Evolutionary conservation across 1,140 invertebrate species (phyloP).

Genomic region (Asbolus verrucosus): DNA sequence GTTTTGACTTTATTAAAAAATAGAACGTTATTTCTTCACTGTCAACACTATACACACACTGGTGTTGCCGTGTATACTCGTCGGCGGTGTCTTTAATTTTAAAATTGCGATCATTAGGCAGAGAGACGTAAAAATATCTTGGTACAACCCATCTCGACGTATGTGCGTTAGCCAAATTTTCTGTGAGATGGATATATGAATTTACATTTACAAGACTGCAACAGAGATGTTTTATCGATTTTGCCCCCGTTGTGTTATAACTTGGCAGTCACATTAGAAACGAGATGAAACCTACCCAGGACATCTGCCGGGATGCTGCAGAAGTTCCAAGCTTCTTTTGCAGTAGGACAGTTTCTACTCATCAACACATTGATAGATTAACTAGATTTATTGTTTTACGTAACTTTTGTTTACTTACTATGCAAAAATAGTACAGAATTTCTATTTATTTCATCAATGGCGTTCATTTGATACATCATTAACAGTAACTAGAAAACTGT

Average conservation of each 20-base stretch:
- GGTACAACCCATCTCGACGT: conserved; percentile 44
- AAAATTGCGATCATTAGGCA: conserved; percentile 43
- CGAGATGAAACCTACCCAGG: conserved; percentile 25
- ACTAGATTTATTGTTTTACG: too few species aligned
- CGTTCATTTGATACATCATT: too few species aligned
- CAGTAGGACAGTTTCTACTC: too few species aligned
- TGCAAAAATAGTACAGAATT: too few species aligned
- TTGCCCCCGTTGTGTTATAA: conserved; percentile 29
- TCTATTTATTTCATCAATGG: background rate
- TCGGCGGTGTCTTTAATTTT: conserved; percentile 44
- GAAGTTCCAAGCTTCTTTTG: too few species aligned
- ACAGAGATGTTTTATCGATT: conserved; percentile 42
- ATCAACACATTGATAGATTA: background rate
- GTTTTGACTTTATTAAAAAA: conserved; percentile 22
- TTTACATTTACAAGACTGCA: conserved; percentile 29
- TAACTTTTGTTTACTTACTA: too few species aligned
- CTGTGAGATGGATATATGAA: conserved; percentile 37
- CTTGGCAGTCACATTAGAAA: conserved; percentile 21
- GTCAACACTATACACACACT: conserved; percentile 40
- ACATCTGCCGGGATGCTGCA: conserved; percentile 42
- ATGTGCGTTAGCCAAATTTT: conserved; percentile 44
- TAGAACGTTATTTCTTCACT: conserved; percentile 23
- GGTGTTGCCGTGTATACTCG: conserved; percentile 40
- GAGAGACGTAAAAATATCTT: conserved; percentile 45
- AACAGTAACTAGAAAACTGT: too few species aligned